A percentile compares a stretch with the other conserved stretches of the same genome.
These are phyloP conservation scores for Trachymyrmex septentrionalis DNA, from an alignment of 1,140 invertebrate species.

Conservation along the genomic window DNA sequence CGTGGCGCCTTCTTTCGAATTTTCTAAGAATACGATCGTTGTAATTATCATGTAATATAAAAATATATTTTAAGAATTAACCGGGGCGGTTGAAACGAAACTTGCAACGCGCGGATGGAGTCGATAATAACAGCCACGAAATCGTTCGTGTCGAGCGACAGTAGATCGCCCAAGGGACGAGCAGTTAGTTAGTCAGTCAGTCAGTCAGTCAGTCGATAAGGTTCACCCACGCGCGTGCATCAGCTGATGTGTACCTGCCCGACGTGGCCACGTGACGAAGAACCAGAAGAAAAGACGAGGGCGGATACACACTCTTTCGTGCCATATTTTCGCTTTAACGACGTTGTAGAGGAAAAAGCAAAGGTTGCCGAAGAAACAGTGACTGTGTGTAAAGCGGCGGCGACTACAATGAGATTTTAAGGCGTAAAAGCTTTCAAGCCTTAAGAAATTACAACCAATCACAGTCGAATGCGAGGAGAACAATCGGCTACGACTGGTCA, in stretches of 20 bases:
- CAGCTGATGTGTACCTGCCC: slow-evolving; percentile 54
- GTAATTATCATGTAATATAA: neutral
- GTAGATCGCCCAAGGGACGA: slow-evolving; percentile 34
- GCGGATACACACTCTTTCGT: neutral
- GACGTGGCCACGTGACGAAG: slow-evolving; percentile 45
- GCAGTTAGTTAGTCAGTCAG: slow-evolving; percentile 27
- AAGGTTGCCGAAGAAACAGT: neutral
- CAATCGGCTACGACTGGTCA: too few relatives aligned
- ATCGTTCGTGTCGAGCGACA: slow-evolving; percentile 34
- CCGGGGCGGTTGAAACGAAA: neutral
- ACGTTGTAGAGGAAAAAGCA: neutral
- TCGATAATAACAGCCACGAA: neutral
- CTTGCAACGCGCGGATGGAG: neutral
- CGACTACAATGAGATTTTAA: too few relatives aligned
- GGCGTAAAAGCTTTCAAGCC: too few relatives aligned
- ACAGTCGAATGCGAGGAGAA: too few relatives aligned
- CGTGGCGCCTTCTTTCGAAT: neutral
- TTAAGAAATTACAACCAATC: too few relatives aligned
- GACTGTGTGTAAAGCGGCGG: neutral
- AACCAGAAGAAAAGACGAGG: slow-evolving; percentile 45
- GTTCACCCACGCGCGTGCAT: slow-evolving; percentile 55
- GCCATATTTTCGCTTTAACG: neutral
- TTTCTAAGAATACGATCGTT: neutral
- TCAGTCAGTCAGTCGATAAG: slow-evolving; percentile 60
- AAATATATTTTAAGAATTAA: neutral